Evolutionary conservation across 2,888 invertebrate genomes (phyloP), one percentile per base, ranked within the genome.

Genomic region (Troides aeacus): DNA sequence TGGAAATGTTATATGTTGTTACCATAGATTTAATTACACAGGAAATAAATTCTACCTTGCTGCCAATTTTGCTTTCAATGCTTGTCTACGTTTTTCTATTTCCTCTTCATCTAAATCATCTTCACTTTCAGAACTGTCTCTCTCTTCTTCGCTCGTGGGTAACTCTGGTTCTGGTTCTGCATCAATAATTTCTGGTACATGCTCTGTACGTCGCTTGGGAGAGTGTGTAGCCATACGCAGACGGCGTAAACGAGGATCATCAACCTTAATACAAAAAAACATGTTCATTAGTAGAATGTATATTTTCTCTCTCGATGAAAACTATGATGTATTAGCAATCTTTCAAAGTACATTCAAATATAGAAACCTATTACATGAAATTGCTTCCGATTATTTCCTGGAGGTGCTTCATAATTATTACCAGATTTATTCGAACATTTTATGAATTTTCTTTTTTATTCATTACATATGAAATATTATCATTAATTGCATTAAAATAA

Each of bases 71-170:
- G 90, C 89, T 75, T 88, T 88, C 46, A 92, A 86, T 61, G 87
- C 88, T 71, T 95, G 94, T 71, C 98, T 93, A n/a, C 97, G 93
- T 74, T 94, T 94, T 82, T 98, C 98, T 79, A 97, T 95, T 87
- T 97, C 97, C 56, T 94, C 94, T 74, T 97, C 97, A 74, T 97
- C 97, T 1, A 97, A 87, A 75, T 97, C 97, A 74, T 96, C 97
- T 81, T 97, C 97, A 72, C 96, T 96, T 78, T 96, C 96, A 0
- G 93, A 93, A 73, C 89, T 92, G 72, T 89, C 89, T 64, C 77
- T 84, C 0, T 79, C 89, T 10, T 87, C 86, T 10, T 78, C 89
- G 75, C 93, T 94, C 30, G 94, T 87, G 67, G 93, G 85, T 4
- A 89, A 85, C 77, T 87, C 92, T 7, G 80, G 84, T 39, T 86